Evolutionary conservation across 2,797 vertebrate species (phyloP).

Genomic region (Anguilla marmorata): DNA sequence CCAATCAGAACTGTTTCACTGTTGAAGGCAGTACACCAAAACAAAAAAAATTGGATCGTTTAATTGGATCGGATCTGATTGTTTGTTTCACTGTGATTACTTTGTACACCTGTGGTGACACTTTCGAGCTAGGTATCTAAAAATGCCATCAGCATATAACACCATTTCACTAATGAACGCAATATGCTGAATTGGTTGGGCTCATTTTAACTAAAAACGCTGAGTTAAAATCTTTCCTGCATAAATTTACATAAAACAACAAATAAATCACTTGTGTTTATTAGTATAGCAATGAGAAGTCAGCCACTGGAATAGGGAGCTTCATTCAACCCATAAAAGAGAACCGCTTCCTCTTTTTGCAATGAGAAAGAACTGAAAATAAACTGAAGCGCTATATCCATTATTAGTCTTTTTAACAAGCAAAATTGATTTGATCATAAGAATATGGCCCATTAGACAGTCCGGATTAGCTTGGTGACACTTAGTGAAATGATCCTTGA

Average conservation of each 20-base stretch:
- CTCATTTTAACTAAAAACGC: background rate
- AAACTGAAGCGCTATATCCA: background rate
- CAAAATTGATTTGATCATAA: conserved; percentile 23
- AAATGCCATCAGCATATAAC: background rate
- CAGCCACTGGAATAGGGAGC: background rate
- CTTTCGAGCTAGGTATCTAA: background rate
- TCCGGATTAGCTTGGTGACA: conserved; percentile 21
- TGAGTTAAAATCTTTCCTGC: background rate
- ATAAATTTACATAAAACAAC: background rate
- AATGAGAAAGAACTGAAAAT: background rate
- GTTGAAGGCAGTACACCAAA: too few species aligned
- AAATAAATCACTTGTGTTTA: background rate
- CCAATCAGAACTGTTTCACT: too few species aligned
- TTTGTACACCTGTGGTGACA: background rate
- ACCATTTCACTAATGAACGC: background rate
- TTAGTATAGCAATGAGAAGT: background rate
- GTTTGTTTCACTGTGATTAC: background rate
- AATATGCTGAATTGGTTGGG: background rate
- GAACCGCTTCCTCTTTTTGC: background rate
- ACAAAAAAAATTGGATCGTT: too few species aligned
- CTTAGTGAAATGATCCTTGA: conserved; percentile 28
- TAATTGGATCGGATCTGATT: background rate
- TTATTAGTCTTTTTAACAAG: conserved; percentile 23
- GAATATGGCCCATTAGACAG: conserved; percentile 23
- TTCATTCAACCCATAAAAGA: background rate